A percentile compares a stretch with the other conserved stretches of the same genome.
Conservation (phyloP, 2,797 vertebrate genomes). For the Anisognathus igniventris region DNA sequence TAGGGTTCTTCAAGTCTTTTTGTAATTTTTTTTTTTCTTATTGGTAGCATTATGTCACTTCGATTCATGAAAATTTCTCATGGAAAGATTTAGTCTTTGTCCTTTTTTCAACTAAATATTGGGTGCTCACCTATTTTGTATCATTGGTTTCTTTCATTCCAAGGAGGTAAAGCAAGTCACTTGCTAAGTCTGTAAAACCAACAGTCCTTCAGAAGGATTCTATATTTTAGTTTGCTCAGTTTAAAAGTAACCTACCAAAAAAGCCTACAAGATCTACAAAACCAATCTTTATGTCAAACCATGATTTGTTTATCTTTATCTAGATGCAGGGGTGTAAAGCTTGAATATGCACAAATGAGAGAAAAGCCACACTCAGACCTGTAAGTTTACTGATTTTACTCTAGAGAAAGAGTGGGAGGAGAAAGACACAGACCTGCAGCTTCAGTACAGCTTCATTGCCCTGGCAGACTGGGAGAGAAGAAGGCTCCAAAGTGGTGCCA, state of each 20-base stretch:
- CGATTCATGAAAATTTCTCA: accelerated
- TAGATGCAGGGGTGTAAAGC: not conserved
- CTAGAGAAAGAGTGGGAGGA: not conserved
- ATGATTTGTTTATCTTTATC: not conserved
- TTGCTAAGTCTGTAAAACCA: not conserved
- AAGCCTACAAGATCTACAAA: not conserved
- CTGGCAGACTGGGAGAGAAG: not conserved
- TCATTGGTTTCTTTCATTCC: not conserved
- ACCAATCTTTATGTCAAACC: not conserved
- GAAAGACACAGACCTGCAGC: not conserved
- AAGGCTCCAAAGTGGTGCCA: accelerated
- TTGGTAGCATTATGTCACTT: not conserved
- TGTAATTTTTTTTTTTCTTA: not conserved
- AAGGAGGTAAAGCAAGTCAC: not conserved
- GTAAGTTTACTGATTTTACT: not conserved
- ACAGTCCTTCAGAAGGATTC: not conserved
- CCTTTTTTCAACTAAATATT: not conserved
- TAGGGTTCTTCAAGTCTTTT: not conserved
- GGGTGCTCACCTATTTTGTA: not conserved
- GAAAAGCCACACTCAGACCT: not conserved
- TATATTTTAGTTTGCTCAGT: not conserved
- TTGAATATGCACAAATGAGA: not conserved
- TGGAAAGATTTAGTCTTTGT: not conserved
- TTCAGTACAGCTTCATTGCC: not conserved
- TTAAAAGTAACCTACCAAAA: not conserved